Base-by-base conservation (phyloP, 2,888 invertebrate genomes). In the Resseliella maxima region DNA sequence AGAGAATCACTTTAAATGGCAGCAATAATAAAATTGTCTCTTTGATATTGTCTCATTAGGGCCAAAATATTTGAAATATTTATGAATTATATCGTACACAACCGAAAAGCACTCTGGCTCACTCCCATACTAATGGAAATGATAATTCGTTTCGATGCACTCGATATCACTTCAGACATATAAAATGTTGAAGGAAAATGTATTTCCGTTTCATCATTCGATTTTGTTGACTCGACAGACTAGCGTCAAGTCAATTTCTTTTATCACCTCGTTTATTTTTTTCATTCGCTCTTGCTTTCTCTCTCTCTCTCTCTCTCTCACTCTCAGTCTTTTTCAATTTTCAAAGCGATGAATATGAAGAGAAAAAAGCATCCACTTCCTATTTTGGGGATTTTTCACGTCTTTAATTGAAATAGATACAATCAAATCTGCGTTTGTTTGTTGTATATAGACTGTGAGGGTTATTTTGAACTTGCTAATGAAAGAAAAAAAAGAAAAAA, bases 111-210 rank as follows among this genome's bases (percentile, higher is more conserved):
- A 3, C 21, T 6, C 5, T 24, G n/a, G 59, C 59, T 59, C 59
- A 59, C 24, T 59, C 24, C 59, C 59, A n/a, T n/a, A n/a, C n/a
- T 24, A 59, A 59, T 59, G 59, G 59, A 59, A 59, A n/a, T 24
- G 59, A 59, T 59, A 59, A 59, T 59, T 59, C 59, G 59, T 59
- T 59, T 59, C 24, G 59, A 24, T 59, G 59, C 59, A 59, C 59
- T 59, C 59, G 24, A 59, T 59, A 59, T 59, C 59, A 59, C 59
- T 59, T 59, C 59, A 59, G 59, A 59, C 59, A 18, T n/a, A n/a
- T 10, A 24, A 59, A 59, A 24, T 50, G 50, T 50, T 12, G 21
- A 21, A 18, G 41, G 18, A 2, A 18, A 50, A 18, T 50, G 21
- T 50, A 59, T 59, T 59, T 59, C 59, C 24, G 24, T 59, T 59